These are phyloP conservation scores for Nephrotoma guestfalica DNA, from an alignment of 2,888 invertebrate species.

Conservation along the genomic window DNA sequence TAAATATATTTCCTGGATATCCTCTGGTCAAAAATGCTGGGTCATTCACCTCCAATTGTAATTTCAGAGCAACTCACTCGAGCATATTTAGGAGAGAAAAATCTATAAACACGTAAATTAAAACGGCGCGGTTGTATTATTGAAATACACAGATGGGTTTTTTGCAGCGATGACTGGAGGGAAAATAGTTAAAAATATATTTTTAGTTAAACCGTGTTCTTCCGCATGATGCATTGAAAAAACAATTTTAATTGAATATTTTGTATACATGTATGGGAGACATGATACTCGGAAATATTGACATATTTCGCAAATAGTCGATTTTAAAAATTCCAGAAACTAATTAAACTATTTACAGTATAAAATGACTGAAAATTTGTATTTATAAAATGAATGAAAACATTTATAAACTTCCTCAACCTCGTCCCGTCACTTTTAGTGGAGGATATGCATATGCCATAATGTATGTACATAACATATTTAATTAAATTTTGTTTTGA, in stretches of 20 bases:
- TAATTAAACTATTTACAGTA: not conserved
- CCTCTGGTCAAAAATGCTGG: not conserved
- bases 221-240: not conserved
- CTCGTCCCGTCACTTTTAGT: not conserved
- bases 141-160: not conserved
- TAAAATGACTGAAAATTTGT: not conserved
- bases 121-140: not conserved
- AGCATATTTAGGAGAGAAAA: too few species aligned
- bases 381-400: not conserved
- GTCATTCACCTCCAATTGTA: not conserved
- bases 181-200: not conserved
- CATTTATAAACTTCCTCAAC: not conserved
- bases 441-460: not conserved
- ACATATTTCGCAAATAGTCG: not conserved
- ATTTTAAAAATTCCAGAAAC: not conserved
- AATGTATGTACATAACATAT: not conserved
- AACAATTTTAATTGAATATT: not conserved
- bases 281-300: not conserved
- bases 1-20: not conserved
- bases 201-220: not conserved
- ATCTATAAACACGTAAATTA: not conserved
- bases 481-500: not conserved
- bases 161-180: not conserved
- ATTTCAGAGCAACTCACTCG: too few species aligned
- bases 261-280: not conserved